phyloP scores from a whole-genome alignment of 2,888 invertebrate species.

The Leucophora obtusa region DNA sequence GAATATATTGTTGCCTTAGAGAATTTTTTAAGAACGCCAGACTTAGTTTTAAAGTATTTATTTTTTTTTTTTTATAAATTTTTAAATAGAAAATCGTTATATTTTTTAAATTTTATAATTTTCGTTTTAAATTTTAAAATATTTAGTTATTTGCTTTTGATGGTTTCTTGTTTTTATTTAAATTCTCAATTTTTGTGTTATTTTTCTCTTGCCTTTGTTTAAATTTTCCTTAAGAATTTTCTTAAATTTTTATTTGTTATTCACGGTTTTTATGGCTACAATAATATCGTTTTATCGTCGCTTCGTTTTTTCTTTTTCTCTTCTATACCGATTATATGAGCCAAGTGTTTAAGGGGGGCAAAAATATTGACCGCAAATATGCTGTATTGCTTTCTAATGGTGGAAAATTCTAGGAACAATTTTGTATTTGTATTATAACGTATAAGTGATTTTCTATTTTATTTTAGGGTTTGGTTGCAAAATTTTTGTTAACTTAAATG shows the following conservation, averaged over 20 bases:
- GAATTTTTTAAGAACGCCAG: slow-evolving; percentile 15
- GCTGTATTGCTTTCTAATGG: slow-evolving; percentile 12
- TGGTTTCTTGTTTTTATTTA: neutral
- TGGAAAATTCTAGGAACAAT: slow-evolving; percentile 57
- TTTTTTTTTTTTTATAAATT: too few relatives aligned
- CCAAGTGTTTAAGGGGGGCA: slow-evolving; percentile 26
- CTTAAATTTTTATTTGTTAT: slow-evolving; percentile 40
- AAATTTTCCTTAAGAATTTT: slow-evolving; percentile 33
- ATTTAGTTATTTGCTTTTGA: neutral
- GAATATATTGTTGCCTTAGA: neutral
- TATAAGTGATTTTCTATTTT: neutral
- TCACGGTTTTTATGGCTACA: slow-evolving; percentile 28
- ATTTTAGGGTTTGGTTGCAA: slow-evolving; percentile 17
- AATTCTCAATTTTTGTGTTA: neutral
- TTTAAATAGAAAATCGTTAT: neutral
- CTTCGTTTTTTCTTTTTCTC: slow-evolving; percentile 22
- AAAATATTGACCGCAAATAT: slow-evolving; percentile 21
- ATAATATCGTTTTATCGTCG: slow-evolving; percentile 16
- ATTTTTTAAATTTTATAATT: neutral
- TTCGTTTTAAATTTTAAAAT: neutral
- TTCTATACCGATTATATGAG: slow-evolving; percentile 3
- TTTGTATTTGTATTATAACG: neutral
- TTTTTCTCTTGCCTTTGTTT: slow-evolving; percentile 22
- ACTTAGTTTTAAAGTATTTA: slow-evolving; percentile 8
- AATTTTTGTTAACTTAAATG: slow-evolving; percentile 28